Conservation (phyloP, 2,888 invertebrate species). For the Pseudococcus viburni region DNA sequence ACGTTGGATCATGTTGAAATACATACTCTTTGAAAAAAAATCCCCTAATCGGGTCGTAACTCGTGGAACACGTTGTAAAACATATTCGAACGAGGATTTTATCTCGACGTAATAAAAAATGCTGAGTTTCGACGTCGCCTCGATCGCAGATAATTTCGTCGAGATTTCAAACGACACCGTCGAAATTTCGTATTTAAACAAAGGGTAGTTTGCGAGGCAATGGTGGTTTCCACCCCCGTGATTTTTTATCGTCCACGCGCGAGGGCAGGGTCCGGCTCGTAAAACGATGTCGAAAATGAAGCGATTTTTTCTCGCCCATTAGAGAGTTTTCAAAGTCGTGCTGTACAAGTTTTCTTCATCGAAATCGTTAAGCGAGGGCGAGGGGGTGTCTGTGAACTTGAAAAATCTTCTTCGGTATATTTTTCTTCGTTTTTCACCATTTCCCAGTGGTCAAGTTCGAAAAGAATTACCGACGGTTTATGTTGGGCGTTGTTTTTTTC, state of each 20-base stretch:
- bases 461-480: neutral
- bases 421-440: conserved; percentile 7
- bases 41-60: conserved; percentile 41
- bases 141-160: neutral
- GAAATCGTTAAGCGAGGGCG: neutral
- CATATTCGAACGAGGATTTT: conserved; percentile 52
- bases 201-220: neutral
- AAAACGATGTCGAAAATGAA: neutral
- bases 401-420: neutral
- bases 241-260: neutral
- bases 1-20: neutral
- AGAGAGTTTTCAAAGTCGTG: conserved; percentile 14
- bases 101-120: conserved; percentile 54
- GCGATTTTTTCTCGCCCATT: neutral
- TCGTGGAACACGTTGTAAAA: conserved; percentile 24
- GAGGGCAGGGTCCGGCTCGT: neutral
- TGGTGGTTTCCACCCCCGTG: neutral
- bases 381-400: conserved; percentile 30
- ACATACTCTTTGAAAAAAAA: neutral
- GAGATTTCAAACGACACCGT: neutral
- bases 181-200: neutral
- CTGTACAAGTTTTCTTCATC: neutral
- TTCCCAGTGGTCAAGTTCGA: conserved; percentile 9
- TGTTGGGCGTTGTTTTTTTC: neutral
- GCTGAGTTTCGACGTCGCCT: conserved; percentile 1